These are phyloP conservation scores for Limenitis arthemis DNA, from an alignment of 2,888 invertebrate species.

Conservation along the genomic window DNA sequence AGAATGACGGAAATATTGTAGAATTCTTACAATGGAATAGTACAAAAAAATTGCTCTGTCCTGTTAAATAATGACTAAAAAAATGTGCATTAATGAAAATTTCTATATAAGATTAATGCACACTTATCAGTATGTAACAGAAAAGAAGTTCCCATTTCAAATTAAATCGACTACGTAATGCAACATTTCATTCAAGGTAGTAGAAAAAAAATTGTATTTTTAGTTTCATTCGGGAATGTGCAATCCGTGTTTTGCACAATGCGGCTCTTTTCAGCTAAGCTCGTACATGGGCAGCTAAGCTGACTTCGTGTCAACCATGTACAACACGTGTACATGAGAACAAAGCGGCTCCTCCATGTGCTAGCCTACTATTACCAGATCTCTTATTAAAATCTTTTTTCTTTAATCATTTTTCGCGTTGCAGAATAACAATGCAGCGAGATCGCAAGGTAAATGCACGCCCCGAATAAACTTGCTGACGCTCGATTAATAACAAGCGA, in stretches of 20 bases:
- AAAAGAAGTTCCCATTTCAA: neutral
- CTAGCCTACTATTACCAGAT: neutral
- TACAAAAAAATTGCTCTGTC: too few relatives aligned
- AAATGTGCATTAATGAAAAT: too few relatives aligned
- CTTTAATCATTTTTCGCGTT: constrained; percentile 4
- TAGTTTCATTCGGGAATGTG: neutral
- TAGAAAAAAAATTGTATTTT: neutral
- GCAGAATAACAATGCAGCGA: constrained; percentile 7
- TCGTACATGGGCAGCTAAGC: constrained; percentile 30
- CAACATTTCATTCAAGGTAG: neutral
- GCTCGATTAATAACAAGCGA: constrained; percentile 47
- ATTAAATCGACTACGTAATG: neutral
- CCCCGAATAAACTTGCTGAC: constrained; percentile 38
- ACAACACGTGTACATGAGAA: constrained; percentile 31
- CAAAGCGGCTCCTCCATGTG: constrained; percentile 25
- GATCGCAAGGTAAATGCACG: constrained; percentile 38
- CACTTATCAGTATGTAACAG: too few relatives aligned
- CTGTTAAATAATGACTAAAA: too few relatives aligned
- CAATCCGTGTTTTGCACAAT: constrained; percentile 8
- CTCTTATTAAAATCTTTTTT: too few relatives aligned
- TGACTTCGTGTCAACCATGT: constrained; percentile 34
- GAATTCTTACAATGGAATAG: too few relatives aligned
- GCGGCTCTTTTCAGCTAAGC: constrained; percentile 22
- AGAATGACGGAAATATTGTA: too few relatives aligned
- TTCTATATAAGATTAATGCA: too few relatives aligned